Evolutionary conservation across 2,888 invertebrate genomes (phyloP).

Genomic region (Vesta saturnalis): DNA sequence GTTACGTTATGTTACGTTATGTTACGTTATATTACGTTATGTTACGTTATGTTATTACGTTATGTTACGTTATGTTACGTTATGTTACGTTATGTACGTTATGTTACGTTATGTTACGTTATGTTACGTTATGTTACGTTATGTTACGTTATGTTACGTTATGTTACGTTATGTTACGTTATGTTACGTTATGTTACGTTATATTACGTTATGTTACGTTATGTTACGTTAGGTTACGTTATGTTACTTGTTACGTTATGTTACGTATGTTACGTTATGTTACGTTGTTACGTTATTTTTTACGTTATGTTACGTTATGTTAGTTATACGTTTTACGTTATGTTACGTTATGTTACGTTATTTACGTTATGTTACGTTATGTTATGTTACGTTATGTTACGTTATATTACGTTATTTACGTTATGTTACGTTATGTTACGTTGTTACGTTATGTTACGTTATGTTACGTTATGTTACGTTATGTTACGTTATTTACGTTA

Average conservation of each 20-base stretch:
- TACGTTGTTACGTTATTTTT: too few relatives aligned
- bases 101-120: too few relatives aligned
- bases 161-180: not conserved
- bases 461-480: not conserved
- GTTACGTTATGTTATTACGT: too few relatives aligned
- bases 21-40: not conserved
- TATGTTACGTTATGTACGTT: too few relatives aligned
- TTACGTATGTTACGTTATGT: conserved; percentile 4
- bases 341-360: too few relatives aligned
- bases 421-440: too few relatives aligned
- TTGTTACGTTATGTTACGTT: not conserved
- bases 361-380: too few relatives aligned
- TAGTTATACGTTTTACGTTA: too few relatives aligned
- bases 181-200: not conserved
- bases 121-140: not conserved
- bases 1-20: not conserved
- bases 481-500: too few relatives aligned
- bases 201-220: not conserved
- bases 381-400: not conserved
- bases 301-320: too few relatives aligned
- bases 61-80: too few relatives aligned
- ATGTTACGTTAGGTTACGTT: not conserved
- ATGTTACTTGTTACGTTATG: conserved; percentile 3
- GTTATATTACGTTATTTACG: too few relatives aligned
- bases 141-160: conserved; percentile 1